A percentile compares a stretch with the other conserved stretches of the same genome.
phyloP scores from a whole-genome alignment of 2,113 vertebrate species.

The Psittacus erithacus region DNA sequence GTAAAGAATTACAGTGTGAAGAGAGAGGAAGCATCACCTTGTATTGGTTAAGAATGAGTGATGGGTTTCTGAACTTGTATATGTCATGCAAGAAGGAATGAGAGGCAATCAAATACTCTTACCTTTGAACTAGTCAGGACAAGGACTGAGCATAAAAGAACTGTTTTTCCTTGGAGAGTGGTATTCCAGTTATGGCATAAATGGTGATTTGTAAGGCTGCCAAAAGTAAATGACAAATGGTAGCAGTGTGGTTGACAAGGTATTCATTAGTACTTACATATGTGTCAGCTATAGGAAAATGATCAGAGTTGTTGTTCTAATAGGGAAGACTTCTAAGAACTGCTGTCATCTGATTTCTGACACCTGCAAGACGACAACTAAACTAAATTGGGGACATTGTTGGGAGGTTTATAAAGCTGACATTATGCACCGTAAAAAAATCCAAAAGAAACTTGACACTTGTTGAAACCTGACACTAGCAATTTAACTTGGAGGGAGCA shows the following conservation, averaged over 20 bases:
- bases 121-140: not conserved
- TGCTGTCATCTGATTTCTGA: conserved; percentile 20
- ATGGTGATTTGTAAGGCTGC: not conserved
- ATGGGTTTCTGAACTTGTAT: not conserved
- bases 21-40: not conserved
- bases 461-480: not conserved
- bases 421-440: not conserved
- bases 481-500: not conserved
- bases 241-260: not conserved
- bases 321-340: not conserved
- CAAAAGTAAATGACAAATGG: conserved; percentile 7
- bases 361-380: conserved; percentile 59
- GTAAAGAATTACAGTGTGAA: not conserved
- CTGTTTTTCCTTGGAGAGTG: not conserved
- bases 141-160: not conserved
- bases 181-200: conserved; percentile 30
- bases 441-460: not conserved
- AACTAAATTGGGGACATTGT: conserved; percentile 18
- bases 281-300: not conserved
- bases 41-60: not conserved
- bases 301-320: not conserved
- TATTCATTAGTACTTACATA: not conserved
- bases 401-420: conserved; percentile 35
- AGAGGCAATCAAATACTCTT: not conserved
- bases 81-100: not conserved